Evolutionary conservation across 1,140 invertebrate genomes (phyloP).

Genomic region (Zophobas morio): DNA sequence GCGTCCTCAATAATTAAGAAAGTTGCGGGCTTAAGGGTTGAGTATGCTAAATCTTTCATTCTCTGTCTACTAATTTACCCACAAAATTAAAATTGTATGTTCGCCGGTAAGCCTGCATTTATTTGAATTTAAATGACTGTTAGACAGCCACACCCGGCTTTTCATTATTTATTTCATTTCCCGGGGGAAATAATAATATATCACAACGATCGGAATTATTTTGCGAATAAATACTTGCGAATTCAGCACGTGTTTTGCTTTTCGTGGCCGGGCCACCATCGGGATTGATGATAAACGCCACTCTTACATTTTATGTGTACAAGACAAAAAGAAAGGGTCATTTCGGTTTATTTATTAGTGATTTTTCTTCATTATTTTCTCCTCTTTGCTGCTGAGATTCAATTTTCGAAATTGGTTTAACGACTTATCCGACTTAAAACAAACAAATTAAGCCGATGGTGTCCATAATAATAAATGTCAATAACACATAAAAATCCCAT

Average conservation of each 20-base stretch:
- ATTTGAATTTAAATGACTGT: slow-evolving; percentile 1
- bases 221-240: slow-evolving; percentile 1
- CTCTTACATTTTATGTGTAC: slow-evolving; percentile 18
- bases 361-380: slow-evolving; percentile 33
- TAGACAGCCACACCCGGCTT: not conserved
- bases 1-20: slow-evolving; percentile 27
- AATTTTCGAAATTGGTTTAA: slow-evolving; percentile 32
- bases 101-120: not conserved
- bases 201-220: not conserved
- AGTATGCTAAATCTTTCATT: not conserved
- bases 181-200: not conserved
- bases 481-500: slow-evolving; percentile 17
- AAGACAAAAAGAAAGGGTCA: slow-evolving; percentile 2
- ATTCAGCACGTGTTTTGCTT: slow-evolving; percentile 9
- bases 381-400: slow-evolving; percentile 29
- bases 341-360: slow-evolving; percentile 31
- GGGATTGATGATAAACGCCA: slow-evolving; percentile 37
- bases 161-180: not conserved
- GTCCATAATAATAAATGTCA: slow-evolving; percentile 21
- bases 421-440: slow-evolving; percentile 33
- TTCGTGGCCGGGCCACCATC: slow-evolving; percentile 15
- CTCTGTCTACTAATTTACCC: not conserved
- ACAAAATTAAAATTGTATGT: slow-evolving; percentile 21
- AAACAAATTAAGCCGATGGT: slow-evolving; percentile 27
- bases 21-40: slow-evolving; percentile 16